Evolutionary conservation across 2,888 invertebrate species (phyloP), one percentile per base, ranked within the genome.

Genomic region (Amphipoea lucens): DNA sequence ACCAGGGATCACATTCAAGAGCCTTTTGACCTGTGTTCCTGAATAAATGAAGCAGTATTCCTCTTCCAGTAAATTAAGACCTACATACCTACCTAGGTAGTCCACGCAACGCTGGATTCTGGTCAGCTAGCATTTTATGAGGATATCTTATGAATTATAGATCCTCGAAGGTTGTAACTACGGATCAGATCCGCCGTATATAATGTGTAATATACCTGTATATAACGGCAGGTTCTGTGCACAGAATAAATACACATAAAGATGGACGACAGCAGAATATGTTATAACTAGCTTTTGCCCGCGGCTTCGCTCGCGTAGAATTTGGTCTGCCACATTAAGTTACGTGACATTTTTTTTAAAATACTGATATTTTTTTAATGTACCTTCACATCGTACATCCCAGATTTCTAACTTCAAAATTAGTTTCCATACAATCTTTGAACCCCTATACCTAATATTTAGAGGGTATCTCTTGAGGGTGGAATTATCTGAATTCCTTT

Each of bases 231-330:
- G 78, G 80, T 84, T 84, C 74, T 81, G 74, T 73, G 77, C 70
- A 71, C 45, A 45, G 78, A 82, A 86, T 86, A 88, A 78, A 85
- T 77, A 80, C 85, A 70, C 82, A 85, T 79, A 81, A 87, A 80
- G 72, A 66, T 78, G 78, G 69, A 88, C 83, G 74, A 71, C 76
- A 63, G 17, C 7, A 23, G 87, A 88, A 88, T 88, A 86, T 79
- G 57, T 74, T 73, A 78, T 76, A 80, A 60, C 0, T 42, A n/a
- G n/a, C n/a, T n/a, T n/a, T n/a, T n/a, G n/a, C n/a, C n/a, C n/a
- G n/a, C n/a, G n/a, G n/a, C n/a, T n/a, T n/a, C n/a, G n/a, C n/a
- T n/a, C n/a, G n/a, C n/a, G n/a, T n/a, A n/a, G n/a, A n/a, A n/a
- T n/a, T n/a, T n/a, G n/a, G n/a, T n/a, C n/a, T n/a, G n/a, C n/a